phyloP scores from a whole-genome alignment of 1,140 invertebrate genomes.

The Drusus annulatus region DNA sequence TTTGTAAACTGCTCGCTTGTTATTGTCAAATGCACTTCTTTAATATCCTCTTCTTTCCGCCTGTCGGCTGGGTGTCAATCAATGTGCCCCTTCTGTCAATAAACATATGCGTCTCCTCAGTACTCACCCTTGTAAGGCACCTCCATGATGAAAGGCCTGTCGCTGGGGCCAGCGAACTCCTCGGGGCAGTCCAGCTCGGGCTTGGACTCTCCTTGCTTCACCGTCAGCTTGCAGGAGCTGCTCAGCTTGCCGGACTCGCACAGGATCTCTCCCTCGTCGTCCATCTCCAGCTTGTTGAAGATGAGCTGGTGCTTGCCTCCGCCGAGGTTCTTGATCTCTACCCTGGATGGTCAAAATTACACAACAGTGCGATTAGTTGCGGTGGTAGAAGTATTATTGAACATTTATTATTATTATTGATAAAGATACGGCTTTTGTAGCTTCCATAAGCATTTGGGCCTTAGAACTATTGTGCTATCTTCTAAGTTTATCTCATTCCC shows the following conservation, averaged over 20 bases:
- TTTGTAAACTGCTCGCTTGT: no score
- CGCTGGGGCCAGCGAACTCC: slow-evolving; percentile 85
- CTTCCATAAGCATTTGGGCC: no score
- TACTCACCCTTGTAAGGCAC: slow-evolving; percentile 92
- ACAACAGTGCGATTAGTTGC: no score
- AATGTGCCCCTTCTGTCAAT: no score
- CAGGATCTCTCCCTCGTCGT: slow-evolving; percentile 88
- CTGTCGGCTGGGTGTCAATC: no score
- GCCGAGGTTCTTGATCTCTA: slow-evolving; percentile 92
- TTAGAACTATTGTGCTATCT: no score
- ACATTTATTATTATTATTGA: no score
- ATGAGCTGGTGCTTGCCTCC: slow-evolving; percentile 93
- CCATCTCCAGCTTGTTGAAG: slow-evolving; percentile 86
- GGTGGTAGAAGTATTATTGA: no score
- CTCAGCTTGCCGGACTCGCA: slow-evolving; percentile 87
- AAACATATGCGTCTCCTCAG: not conserved
- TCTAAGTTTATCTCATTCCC: no score
- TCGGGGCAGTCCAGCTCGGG: slow-evolving; percentile 87
- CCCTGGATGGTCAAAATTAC: slow-evolving; percentile 64
- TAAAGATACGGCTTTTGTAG: not conserved
- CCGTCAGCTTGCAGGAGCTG: slow-evolving; percentile 85
- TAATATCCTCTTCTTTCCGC: no score
- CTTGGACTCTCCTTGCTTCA: slow-evolving; percentile 88
- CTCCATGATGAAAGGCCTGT: slow-evolving; percentile 85
- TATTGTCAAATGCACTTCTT: no score